phyloP scores from a whole-genome alignment of 2,888 invertebrate genomes.

The Antheraea assamensis region DNA sequence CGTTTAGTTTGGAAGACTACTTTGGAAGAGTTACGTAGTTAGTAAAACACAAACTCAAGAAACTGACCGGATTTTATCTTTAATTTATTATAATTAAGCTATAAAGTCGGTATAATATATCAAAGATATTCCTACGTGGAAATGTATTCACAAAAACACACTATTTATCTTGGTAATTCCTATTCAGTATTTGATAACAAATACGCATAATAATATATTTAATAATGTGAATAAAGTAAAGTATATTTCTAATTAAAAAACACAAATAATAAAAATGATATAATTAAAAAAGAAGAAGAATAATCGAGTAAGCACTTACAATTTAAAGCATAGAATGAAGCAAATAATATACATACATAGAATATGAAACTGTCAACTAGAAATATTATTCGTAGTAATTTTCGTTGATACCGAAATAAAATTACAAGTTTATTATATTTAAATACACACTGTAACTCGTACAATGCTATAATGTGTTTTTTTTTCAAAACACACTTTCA shows the following conservation, averaged over 20 bases:
- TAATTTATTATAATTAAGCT: not conserved
- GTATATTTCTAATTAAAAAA: not conserved
- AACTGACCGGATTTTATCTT: not conserved
- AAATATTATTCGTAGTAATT: not conserved
- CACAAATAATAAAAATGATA: not conserved
- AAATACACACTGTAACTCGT: not conserved
- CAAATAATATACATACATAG: not conserved
- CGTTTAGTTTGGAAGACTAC: not conserved
- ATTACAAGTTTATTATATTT: not conserved
- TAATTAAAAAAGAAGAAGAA: not conserved
- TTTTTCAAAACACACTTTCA: conserved; percentile 10
- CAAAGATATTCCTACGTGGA: not conserved
- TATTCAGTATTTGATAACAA: not conserved
- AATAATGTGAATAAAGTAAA: not conserved
- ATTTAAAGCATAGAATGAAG: not conserved
- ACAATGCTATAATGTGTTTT: not conserved
- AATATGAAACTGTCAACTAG: not conserved
- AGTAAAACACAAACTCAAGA: not conserved
- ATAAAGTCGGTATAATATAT: not conserved
- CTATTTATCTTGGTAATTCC: not conserved
- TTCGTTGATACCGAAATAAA: not conserved
- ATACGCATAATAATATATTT: not conserved
- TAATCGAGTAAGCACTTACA: not conserved
- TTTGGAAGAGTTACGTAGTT: not conserved
- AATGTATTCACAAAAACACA: not conserved